Base-by-base conservation (phyloP, 1,140 invertebrate species). In the Metaphire vulgaris region DNA sequence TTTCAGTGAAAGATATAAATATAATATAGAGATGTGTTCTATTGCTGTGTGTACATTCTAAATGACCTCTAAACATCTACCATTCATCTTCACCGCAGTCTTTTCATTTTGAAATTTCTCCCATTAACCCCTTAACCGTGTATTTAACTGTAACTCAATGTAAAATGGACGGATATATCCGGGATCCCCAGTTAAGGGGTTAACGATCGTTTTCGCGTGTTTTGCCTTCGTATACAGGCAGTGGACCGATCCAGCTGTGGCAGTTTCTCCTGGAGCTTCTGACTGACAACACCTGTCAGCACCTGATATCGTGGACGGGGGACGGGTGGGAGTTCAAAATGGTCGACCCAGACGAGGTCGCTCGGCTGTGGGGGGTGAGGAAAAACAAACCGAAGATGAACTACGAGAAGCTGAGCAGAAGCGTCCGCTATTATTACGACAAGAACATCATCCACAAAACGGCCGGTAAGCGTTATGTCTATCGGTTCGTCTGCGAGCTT, bases 361-460 rank as follows among this genome's bases (percentile, higher is more conserved):
- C 96, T 0, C 89, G 95, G 76, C 91, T 95, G 73, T 99, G 96
- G 96, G 96, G 96, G 30, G 93, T 97, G 69, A 90, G 96, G 15
- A 98, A 98, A 86, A 99, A 98, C 86, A 98, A 98, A 87, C 96
- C 96, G 30, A 98, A 98, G 87, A 98, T 99, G 95, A 98, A 98
- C 87, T 98, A 99, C 85, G 96, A 98, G 87, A 98, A 98, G 83
- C 87, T 99, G 76, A 96, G 93, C 78, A 92, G 96, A 31, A 96
- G 96, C 30, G 89, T 99, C 29, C 92, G 97, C 68, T 99, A 98
- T 85, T 99, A 99, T 84, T 98, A 98, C 83, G 96, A 98, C 87
- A 98, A 98, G 86, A 98, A 98, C 86, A 98, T 99, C 81, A 98
- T 98, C 80, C 96, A 98, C 87, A 99, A 98, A 85, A 86, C 85